Percentiles rank a stretch among this genome's conserved stretches.
Conservation (phyloP, 1,140 invertebrate species). For the Heliconius nattereri region DNA sequence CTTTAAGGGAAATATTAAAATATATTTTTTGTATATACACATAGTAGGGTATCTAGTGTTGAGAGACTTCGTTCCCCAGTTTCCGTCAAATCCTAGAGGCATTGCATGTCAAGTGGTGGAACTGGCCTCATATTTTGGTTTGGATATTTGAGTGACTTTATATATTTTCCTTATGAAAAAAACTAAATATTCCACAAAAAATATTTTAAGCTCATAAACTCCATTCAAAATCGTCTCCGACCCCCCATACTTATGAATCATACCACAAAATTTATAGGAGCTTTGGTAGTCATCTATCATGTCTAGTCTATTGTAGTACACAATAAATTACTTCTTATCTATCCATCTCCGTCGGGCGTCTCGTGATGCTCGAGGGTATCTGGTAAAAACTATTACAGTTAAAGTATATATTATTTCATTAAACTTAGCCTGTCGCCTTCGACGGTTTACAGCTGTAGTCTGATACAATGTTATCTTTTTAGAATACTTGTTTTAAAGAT, state of each 20-base stretch:
- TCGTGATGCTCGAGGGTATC: background rate
- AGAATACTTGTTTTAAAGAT: background rate
- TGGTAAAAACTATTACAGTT: constrained; percentile 21
- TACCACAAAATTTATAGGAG: constrained; percentile 24
- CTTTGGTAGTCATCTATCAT: constrained; percentile 26
- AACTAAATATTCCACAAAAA: too few species aligned
- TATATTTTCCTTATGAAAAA: too few species aligned
- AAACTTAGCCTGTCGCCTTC: constrained; percentile 17
- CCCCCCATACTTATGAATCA: constrained; percentile 10
- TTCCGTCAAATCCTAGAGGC: too few species aligned
- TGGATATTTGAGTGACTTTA: too few species aligned
- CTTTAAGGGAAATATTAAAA: background rate
- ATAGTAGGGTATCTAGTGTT: too few species aligned
- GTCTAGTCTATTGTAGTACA: constrained; percentile 21
- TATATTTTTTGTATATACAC: background rate
- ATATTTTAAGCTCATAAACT: background rate
- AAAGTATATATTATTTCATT: constrained; percentile 21
- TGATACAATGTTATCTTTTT: background rate
- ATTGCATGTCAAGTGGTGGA: too few species aligned
- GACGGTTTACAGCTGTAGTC: background rate
- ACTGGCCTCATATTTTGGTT: too few species aligned
- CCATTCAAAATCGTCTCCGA: background rate
- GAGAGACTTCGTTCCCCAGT: too few species aligned
- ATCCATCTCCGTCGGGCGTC: constrained; percentile 22
- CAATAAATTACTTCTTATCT: constrained; percentile 30